These are phyloP conservation scores for Hyposoter didymator DNA, from an alignment of 2,888 invertebrate species.

Conservation along the genomic window DNA sequence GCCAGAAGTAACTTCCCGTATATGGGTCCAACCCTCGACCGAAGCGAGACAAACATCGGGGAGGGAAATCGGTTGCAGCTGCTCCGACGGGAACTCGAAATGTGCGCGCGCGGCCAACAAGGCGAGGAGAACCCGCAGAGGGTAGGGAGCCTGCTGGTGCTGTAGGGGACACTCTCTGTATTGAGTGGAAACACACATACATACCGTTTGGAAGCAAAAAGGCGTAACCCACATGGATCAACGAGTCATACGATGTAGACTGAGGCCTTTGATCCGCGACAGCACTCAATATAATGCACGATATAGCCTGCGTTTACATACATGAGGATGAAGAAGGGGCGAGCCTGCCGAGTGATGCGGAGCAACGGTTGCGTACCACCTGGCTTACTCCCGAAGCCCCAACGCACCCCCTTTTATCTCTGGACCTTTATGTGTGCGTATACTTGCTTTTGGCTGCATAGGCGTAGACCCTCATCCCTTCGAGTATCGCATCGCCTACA, in stretches of 20 bases:
- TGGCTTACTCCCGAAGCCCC: constrained; percentile 73
- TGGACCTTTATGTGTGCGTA: constrained; percentile 2
- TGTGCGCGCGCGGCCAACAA: constrained; percentile 49
- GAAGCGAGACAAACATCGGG: constrained; percentile 30
- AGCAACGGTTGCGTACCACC: constrained; percentile 83
- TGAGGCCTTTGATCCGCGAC: background rate
- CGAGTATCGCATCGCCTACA: background rate
- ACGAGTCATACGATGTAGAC: background rate
- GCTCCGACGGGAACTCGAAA: constrained; percentile 60
- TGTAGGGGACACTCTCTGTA: constrained; percentile 33
- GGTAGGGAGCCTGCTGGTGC: constrained; percentile 44
- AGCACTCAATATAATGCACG: background rate
- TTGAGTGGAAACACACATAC: constrained; percentile 3
- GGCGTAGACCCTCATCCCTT: constrained; percentile 44
- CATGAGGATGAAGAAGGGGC: constrained; percentile 73
- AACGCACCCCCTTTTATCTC: constrained; percentile 54
- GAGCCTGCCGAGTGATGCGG: constrained; percentile 75
- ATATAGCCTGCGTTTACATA: constrained; percentile 7
- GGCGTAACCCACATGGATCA: background rate
- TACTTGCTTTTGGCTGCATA: constrained; percentile 36
- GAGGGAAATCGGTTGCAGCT: constrained; percentile 64
- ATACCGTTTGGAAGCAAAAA: background rate
- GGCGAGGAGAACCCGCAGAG: constrained; percentile 40
- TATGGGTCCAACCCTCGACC: constrained; percentile 27
- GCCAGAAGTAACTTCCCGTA: constrained; percentile 53